Conservation (phyloP, 1,140 invertebrate genomes). For the Danaus plexippus region DNA sequence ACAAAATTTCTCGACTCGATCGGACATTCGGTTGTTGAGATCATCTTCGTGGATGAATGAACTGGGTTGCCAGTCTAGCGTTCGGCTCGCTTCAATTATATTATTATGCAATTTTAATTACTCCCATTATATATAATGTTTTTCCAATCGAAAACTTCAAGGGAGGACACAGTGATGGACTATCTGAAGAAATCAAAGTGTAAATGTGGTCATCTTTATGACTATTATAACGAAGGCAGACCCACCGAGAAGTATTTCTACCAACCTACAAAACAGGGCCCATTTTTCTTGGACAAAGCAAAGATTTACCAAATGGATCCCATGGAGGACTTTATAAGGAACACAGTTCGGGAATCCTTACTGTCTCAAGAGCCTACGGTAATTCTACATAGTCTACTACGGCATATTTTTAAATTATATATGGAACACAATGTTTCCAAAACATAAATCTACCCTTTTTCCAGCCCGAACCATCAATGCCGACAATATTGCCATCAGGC, state of each 20-base stretch:
- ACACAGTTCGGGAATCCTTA: constrained; percentile 38
- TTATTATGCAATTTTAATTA: too few species aligned
- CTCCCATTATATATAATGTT: not conserved
- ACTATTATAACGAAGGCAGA: constrained; percentile 42
- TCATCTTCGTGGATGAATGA: too few species aligned
- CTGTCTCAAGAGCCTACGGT: constrained; percentile 42
- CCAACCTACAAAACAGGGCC: constrained; percentile 33
- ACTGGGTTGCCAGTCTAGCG: too few species aligned
- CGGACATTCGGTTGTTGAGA: too few species aligned
- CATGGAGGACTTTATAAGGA: constrained; percentile 51
- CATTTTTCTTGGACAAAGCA: constrained; percentile 42
- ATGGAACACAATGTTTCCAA: not conserved
- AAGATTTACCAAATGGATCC: constrained; percentile 55
- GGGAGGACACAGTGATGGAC: constrained; percentile 39
- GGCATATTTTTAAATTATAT: not conserved
- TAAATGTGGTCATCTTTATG: constrained; percentile 54
- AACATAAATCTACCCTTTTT: constrained; percentile 11
- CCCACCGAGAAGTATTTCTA: constrained; percentile 47
- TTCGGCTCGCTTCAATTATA: too few species aligned
- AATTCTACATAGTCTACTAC: not conserved
- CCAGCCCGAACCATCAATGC: constrained; percentile 38
- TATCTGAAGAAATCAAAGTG: constrained; percentile 50
- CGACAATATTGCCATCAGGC: constrained; percentile 39
- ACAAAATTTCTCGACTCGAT: too few species aligned
- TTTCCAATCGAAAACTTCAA: constrained; percentile 17